Percentiles rank a stretch among this genome's conserved stretches.
Evolutionary conservation across 2,113 vertebrate species (phyloP).

Genomic region (Strigops habroptila): DNA sequence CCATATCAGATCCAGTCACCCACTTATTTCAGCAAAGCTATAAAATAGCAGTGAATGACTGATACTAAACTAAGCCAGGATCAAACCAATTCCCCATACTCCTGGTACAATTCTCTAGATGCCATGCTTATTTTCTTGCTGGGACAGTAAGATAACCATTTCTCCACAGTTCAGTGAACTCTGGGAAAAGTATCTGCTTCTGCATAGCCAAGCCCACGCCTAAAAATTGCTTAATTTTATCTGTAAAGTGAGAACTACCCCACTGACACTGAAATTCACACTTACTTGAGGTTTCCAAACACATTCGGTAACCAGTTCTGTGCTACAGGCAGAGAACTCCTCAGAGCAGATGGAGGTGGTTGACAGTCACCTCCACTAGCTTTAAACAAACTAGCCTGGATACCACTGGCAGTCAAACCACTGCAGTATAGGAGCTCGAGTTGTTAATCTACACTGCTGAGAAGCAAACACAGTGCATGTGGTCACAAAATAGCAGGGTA

Average conservation of each 20-base stretch:
- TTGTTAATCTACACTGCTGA: not conserved
- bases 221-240: not conserved
- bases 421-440: not conserved
- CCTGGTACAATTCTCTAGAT: not conserved
- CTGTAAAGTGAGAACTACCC: not conserved
- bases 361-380: not conserved
- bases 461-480: not conserved
- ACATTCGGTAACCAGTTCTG: not conserved
- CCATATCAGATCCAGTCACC: not conserved
- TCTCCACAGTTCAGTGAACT: not conserved
- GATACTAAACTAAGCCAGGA: not conserved
- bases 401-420: not conserved
- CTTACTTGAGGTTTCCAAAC: not conserved
- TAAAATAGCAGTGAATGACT: not conserved
- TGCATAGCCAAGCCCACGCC: not conserved
- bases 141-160: not conserved
- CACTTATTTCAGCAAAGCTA: not conserved
- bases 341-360: not conserved
- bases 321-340: not conserved
- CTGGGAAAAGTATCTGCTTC: not conserved
- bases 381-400: not conserved
- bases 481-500: not conserved
- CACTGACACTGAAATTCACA: not conserved
- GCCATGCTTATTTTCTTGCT: not conserved
- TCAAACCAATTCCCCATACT: not conserved